These are phyloP conservation scores for Platichthys flesus DNA, from an alignment of 2,113 vertebrate species.

Conservation along the genomic window DNA sequence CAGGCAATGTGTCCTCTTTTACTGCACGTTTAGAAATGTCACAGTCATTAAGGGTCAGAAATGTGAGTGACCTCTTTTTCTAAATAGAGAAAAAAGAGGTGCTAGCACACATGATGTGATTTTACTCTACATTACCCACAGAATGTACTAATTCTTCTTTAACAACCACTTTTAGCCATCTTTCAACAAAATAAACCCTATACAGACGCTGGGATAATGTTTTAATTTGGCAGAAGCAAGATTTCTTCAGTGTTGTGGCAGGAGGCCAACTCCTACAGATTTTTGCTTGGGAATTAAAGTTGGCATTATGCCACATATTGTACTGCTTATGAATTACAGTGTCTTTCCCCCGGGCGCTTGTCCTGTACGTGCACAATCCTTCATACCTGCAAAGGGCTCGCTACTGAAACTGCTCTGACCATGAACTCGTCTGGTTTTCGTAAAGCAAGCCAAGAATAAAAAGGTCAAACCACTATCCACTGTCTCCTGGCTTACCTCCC, in stretches of 20 bases:
- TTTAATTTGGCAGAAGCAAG: constrained; percentile 48
- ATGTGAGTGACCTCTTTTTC: constrained; percentile 24
- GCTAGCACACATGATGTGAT: neutral
- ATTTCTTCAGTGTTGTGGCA: constrained; percentile 61
- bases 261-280: constrained; percentile 47
- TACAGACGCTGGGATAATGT: constrained; percentile 47
- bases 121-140: constrained; percentile 13
- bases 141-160: constrained; percentile 38
- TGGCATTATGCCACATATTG: constrained; percentile 52
- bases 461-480: neutral
- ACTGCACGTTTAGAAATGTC: constrained; percentile 73
- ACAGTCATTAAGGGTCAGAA: constrained; percentile 57
- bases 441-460: neutral
- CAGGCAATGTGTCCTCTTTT: constrained; percentile 60
- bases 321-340: constrained; percentile 28
- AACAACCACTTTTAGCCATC: constrained; percentile 40
- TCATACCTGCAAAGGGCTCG: constrained; percentile 53
- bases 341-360: constrained; percentile 33
- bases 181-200: constrained; percentile 48
- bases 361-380: constrained; percentile 34
- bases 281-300: constrained; percentile 56
- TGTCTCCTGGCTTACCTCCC: constrained; percentile 2
- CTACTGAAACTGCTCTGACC: constrained; percentile 23
- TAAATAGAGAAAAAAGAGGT: neutral
- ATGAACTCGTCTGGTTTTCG: constrained; percentile 19